Conservation (phyloP, 2,797 vertebrate species). For the Channallabes apus region DNA sequence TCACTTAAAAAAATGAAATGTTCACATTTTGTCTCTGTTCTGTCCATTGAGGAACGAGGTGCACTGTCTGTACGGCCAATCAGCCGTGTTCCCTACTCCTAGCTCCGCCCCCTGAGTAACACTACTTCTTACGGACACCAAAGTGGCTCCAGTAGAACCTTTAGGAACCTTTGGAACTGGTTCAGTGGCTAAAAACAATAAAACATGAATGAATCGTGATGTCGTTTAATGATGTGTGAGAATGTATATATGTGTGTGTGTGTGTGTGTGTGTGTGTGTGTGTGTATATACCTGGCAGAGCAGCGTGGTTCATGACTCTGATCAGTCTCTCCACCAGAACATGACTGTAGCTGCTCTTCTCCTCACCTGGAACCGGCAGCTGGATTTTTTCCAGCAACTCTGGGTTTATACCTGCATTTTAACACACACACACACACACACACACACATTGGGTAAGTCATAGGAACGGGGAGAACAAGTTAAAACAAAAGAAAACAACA, state of each 20-base stretch:
- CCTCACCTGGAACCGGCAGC: conserved; percentile 82
- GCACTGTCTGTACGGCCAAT: background rate
- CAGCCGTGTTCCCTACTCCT: background rate
- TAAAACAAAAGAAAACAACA: background rate
- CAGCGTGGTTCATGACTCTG: conserved; percentile 88
- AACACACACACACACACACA: background rate
- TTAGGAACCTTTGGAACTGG: background rate
- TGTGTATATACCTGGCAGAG: conserved; percentile 82
- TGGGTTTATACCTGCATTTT: conserved; percentile 82
- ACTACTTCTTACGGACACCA: background rate
- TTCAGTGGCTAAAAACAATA: background rate
- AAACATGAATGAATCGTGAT: background rate
- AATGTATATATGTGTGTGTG: background rate
- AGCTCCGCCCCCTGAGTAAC: background rate
- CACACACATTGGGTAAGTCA: background rate
- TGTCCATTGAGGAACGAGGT: background rate
- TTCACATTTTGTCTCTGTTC: background rate
- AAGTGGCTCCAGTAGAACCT: background rate
- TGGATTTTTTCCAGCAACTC: conserved; percentile 89
- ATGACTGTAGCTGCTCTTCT: conserved; percentile 86
- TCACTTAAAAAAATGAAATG: background rate
- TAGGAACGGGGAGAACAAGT: background rate
- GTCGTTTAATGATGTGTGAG: too few relatives aligned
- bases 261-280: background rate
- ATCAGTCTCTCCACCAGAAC: conserved; percentile 91